phyloP scores from a whole-genome alignment of 2,888 invertebrate genomes.

The Lasioglossum lativentre region DNA sequence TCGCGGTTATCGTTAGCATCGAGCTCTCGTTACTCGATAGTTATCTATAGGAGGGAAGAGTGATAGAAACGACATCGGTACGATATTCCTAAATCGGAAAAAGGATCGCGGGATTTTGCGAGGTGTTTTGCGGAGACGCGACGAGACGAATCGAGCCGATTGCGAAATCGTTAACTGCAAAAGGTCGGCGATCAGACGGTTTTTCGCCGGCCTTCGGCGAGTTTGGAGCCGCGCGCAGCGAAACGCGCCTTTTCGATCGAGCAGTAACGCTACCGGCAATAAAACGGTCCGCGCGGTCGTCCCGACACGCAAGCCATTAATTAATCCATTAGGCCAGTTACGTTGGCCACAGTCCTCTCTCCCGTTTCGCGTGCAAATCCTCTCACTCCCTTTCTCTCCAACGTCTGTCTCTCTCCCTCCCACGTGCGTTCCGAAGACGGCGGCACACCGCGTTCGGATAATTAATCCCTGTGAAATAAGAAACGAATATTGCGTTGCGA shows the following conservation, averaged over 20 bases:
- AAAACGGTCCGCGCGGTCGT: slow-evolving; percentile 47
- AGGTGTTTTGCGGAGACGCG: not conserved
- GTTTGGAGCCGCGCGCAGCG: slow-evolving; percentile 28
- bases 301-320: slow-evolving; percentile 54
- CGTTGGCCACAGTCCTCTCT: slow-evolving; percentile 33
- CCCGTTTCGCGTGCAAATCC: slow-evolving; percentile 53
- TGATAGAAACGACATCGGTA: not conserved
- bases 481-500: slow-evolving; percentile 74
- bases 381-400: slow-evolving; percentile 22
- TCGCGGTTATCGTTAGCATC: not conserved
- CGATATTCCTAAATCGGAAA: not conserved
- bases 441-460: slow-evolving; percentile 56
- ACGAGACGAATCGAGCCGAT: not conserved
- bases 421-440: not conserved
- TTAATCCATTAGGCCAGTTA: slow-evolving; percentile 61
- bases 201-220: slow-evolving; percentile 26
- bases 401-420: not conserved
- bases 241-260: slow-evolving; percentile 28
- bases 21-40: not conserved
- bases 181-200: slow-evolving; percentile 16
- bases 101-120: not conserved
- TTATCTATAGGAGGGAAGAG: not conserved
- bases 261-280: slow-evolving; percentile 41
- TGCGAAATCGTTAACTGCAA: not conserved
- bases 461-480: slow-evolving; percentile 74